Base-by-base conservation (phyloP, 2,113 vertebrate genomes). In the Acanthisitta chloris region DNA sequence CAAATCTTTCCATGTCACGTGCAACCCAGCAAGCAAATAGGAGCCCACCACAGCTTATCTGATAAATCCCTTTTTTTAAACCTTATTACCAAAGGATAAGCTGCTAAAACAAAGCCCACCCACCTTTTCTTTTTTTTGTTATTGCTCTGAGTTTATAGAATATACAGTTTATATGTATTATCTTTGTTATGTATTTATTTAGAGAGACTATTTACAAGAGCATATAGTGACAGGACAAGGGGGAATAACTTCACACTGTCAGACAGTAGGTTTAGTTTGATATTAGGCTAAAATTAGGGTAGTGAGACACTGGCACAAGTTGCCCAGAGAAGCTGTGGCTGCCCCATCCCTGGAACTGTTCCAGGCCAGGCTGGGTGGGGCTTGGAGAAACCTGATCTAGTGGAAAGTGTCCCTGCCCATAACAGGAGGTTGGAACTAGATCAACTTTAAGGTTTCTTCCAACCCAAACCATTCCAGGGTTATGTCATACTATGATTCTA, bases 261-360 rank as follows among this genome's bases (percentile, higher is more conserved):
- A 72, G 20, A 36, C 36, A 14, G 5, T 1, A 73, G 33, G 28
- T 6, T 59, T 10, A 6, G 45, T 40, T 3, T 45, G 61, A 34
- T 26, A 2, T 26, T 34, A 0, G 54, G 70, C 10, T 18, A 61
- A 0, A 61, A 54, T 52, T n/a, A 82, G 6, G n/a, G 8, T 54
- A n/a, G 17, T 2, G 0, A 59, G 38, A 4, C 4, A 12, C 9
- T 45, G 38, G 69, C 4, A 52, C 3, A 31, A 26, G 5, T 1
- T 66, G 4, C 52, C 59, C 36, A 59, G 70, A 46, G 46, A 0
- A 46, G 61, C 62, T 46, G 70, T 5, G 52, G 19, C 45, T 67
- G 52, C 19, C 45, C 28, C 69, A 34, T 49, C 58, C 42, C 21
- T 88, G 58, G 69, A 0, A 54, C 4, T 61, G 70, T 0, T 71